Base-by-base conservation (phyloP, 2,888 invertebrate species). In the Calameuta idolon region DNA sequence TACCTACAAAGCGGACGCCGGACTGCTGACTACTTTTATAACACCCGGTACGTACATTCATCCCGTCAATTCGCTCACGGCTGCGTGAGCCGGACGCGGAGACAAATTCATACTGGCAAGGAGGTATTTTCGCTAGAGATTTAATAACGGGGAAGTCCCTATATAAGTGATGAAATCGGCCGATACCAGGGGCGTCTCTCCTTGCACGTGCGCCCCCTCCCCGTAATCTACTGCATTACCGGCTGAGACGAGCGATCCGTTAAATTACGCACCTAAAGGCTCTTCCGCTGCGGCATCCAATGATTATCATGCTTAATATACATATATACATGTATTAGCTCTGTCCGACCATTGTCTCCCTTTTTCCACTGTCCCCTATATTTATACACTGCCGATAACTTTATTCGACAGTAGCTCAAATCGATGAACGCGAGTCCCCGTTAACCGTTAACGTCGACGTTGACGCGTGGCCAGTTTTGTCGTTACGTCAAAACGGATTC, bases 11-110 rank as follows among this genome's bases (percentile, higher is more conserved):
- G 31, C 78, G 34, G 74, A 30, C 35, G 74, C 74, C 71, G 68
- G 77, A 75, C 80, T 73, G 75, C 76, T 77, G 78, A 68, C 81
- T 80, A 80, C 78, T 81, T 80, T 81, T 75, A 73, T 80, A 78
- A 78, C 79, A 76, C 73, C 75, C 71, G 75, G 77, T 77, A 79
- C 73, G 69, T 55, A 79, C 76, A 73, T 77, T 77, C 76, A 69
- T 33, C 75, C 75, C 69, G 69, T 69, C 76, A 35, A 73, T 31
- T 69, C 71, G 55, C 69, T 76, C 55, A 55, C 23, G 55, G 55
- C 55, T 23, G 23, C 9, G 55, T 2, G 9, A 55, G 55, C 5
- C 23, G 23, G 23, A 55, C 55, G 55, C 23, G 15, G 23, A 23
- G 55, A 55, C 55, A 23, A 55, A 23, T 55, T 1, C 9, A 55